A percentile compares a stretch with the other conserved stretches of the same genome.
phyloP scores from a whole-genome alignment of 2,113 vertebrate genomes.

The Muscicapa adusta region DNA sequence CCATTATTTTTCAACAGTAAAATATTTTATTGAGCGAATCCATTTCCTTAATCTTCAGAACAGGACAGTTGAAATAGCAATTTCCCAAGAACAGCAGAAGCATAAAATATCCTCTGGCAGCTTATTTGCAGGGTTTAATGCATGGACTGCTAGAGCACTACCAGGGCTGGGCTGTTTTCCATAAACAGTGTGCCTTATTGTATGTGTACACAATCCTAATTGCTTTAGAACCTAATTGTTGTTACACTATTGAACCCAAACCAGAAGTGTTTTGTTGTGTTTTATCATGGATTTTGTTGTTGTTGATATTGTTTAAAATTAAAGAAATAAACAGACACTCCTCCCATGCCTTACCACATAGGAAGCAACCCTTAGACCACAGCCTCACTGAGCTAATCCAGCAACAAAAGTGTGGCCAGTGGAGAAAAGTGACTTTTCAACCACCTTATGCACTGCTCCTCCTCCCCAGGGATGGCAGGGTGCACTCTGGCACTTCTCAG shows the following conservation, averaged over 20 bases:
- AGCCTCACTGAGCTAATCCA: background rate
- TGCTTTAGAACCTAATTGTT: background rate
- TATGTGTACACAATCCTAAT: background rate
- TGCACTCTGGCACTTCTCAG: background rate
- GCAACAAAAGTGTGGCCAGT: background rate
- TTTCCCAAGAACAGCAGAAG: background rate
- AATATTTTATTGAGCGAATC: background rate
- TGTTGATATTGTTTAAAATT: background rate
- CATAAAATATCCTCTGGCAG: background rate
- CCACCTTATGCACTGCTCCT: background rate
- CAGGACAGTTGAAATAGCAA: background rate
- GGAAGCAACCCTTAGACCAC: background rate
- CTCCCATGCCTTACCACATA: fast-evolving
- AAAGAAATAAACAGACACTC: background rate
- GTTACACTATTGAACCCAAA: background rate
- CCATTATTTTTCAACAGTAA: background rate
- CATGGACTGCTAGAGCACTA: background rate
- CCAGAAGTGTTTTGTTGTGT: background rate
- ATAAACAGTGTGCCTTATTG: too few species aligned
- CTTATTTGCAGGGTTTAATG: background rate
- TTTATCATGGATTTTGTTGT: background rate
- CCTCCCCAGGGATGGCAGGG: background rate
- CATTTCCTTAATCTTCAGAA: background rate
- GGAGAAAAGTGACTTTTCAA: background rate
- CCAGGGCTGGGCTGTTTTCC: background rate